Evolutionary conservation across 2,888 invertebrate species (phyloP).

Genomic region (Archips crataeganus): DNA sequence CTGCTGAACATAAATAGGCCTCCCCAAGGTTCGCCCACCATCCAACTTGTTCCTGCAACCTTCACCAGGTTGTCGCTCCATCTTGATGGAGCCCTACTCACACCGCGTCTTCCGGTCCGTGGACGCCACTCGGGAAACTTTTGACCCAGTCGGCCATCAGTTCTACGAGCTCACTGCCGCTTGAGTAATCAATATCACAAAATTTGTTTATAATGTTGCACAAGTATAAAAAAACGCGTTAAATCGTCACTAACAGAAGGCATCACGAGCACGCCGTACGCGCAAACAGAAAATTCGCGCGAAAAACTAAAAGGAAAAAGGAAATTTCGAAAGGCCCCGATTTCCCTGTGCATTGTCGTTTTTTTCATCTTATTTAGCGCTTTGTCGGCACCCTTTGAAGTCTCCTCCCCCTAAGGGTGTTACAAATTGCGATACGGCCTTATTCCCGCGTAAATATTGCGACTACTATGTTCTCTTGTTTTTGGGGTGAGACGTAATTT

Average conservation of each 20-base stretch:
- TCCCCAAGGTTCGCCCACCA: no score
- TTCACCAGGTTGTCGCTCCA: no score
- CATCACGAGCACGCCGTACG: conserved; percentile 29
- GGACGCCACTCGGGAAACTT: no score
- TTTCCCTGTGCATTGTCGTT: conserved; percentile 83
- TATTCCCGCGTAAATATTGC: conserved; percentile 75
- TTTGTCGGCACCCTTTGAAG: conserved; percentile 85
- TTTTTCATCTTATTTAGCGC: conserved; percentile 85
- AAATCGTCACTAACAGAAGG: conserved; percentile 57
- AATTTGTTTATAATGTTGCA: no score
- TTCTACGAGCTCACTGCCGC: no score
- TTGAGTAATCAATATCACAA: no score
- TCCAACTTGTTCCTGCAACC: no score
- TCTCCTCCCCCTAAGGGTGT: conserved; percentile 66
- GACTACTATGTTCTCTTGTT: conserved; percentile 55
- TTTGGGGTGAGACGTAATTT: conserved; percentile 25
- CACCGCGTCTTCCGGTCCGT: no score
- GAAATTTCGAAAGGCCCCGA: conserved; percentile 75
- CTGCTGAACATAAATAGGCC: no score
- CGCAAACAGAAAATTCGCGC: conserved; percentile 56
- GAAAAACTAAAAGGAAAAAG: conserved; percentile 71
- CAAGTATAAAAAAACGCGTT: neutral
- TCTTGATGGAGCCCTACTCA: no score
- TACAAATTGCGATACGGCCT: conserved; percentile 82
- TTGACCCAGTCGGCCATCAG: no score